These are phyloP conservation scores for Aporrectodea caliginosa DNA, from an alignment of 1,140 invertebrate species.

Conservation along the genomic window DNA sequence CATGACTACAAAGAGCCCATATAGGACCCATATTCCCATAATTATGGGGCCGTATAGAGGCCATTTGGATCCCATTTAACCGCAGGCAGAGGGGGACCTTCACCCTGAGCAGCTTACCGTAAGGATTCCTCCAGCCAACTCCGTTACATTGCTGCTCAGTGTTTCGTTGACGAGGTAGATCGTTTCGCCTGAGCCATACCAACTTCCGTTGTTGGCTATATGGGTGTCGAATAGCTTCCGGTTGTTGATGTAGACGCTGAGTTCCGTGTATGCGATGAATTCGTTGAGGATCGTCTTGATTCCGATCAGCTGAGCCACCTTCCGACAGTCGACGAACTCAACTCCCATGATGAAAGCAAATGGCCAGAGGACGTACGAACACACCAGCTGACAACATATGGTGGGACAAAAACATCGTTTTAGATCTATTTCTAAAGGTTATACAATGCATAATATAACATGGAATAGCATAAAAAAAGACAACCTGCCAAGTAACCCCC, in stretches of 20 bases:
- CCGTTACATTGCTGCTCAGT: background rate
- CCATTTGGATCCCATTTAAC: too few relatives aligned
- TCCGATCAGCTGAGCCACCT: constrained; percentile 48
- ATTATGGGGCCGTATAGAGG: too few relatives aligned
- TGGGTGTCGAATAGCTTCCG: background rate
- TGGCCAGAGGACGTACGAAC: constrained; percentile 51
- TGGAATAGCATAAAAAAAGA: too few relatives aligned
- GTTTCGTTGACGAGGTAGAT: background rate
- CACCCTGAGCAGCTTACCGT: too few relatives aligned
- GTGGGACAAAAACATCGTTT: too few relatives aligned
- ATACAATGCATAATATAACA: too few relatives aligned
- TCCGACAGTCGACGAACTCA: constrained; percentile 41
- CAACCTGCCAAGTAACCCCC: too few relatives aligned
- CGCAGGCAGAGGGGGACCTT: too few relatives aligned
- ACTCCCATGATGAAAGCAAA: constrained; percentile 50
- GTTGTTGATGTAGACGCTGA: constrained; percentile 41
- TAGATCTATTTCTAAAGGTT: too few relatives aligned
- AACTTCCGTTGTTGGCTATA: constrained; percentile 6
- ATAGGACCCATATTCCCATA: too few relatives aligned
- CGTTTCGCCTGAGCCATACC: background rate
- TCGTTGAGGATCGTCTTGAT: constrained; percentile 55
- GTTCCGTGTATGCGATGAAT: constrained; percentile 49
- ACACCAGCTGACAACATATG: constrained; percentile 49
- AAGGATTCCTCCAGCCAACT: background rate
- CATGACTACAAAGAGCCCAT: too few relatives aligned